Evolutionary conservation across 2,888 invertebrate species (phyloP).

Genomic region (Spicauda simplicius): DNA sequence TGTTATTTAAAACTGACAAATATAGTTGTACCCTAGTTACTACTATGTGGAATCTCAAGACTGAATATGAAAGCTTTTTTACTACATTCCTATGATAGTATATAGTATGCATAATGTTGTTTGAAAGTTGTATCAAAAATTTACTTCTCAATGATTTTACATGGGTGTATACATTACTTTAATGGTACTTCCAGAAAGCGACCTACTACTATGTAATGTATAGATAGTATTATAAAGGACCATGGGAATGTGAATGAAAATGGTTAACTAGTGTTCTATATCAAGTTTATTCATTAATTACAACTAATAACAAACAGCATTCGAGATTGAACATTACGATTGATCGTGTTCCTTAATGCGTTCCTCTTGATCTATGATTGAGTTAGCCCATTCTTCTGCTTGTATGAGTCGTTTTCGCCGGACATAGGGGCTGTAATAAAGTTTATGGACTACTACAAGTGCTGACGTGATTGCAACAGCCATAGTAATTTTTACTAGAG

Average conservation of each 20-base stretch:
- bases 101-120: too few relatives aligned
- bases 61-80: too few relatives aligned
- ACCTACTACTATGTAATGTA: neutral
- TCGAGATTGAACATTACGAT: slow-evolving; percentile 14
- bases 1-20: too few relatives aligned
- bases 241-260: slow-evolving; percentile 9
- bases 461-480: slow-evolving; percentile 65
- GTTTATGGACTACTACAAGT: slow-evolving; percentile 56
- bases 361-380: slow-evolving; percentile 69
- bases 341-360: slow-evolving; percentile 18
- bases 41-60: too few relatives aligned
- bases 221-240: neutral
- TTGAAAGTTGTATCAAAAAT: too few relatives aligned
- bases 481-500: slow-evolving; percentile 67
- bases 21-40: too few relatives aligned
- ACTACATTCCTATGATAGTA: too few relatives aligned
- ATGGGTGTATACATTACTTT: too few relatives aligned
- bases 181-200: too few relatives aligned
- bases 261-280: slow-evolving; percentile 15
- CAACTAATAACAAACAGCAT: slow-evolving; percentile 7
- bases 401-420: slow-evolving; percentile 52
- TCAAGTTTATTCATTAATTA: slow-evolving; percentile 16
- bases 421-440: slow-evolving; percentile 58
- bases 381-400: slow-evolving; percentile 72
- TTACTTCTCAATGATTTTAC: too few relatives aligned